Evolutionary conservation across 2,888 invertebrate genomes (phyloP), one percentile per base, ranked within the genome.

Genomic region (Lasius platythorax): DNA sequence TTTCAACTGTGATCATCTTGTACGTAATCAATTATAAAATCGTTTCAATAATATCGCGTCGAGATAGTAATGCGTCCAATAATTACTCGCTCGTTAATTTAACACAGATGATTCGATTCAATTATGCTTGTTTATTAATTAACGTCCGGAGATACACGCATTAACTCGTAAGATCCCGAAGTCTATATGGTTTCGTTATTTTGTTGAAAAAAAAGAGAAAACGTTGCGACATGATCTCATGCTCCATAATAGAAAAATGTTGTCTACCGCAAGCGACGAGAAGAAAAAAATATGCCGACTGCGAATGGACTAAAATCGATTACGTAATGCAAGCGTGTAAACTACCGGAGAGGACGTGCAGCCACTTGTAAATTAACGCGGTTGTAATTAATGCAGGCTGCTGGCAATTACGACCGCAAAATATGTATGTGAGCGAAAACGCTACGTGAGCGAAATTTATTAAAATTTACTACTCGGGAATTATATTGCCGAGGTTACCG

Each of bases 381-480:
- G n/a, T 63, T 73, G 73, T 81, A 73, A 73, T 73, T 73, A 81
- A 81, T 63, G 73, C 73, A 78, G 4, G 30, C 68, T 43, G 43
- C 3, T 46, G 40, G 58, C 12, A 61, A 56, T 28, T 46, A 15
- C 43, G 11, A 43, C n/a, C 33, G 68, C 28, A 8, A 11, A 33
- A 11, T 33, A 28, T 46, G 58, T 46, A 18, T 23, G 40, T 58
- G 43, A 50, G 67, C 30, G 67, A 40, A 28, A 23, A 30, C 15
- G n/a, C 15, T 15, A 72, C 58, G 58, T 61, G 33, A 28, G 46
- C 37, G 23, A 18, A 50, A 61, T 81, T 81, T 81, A 73, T 73
- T 61, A 81, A 81, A 81, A 81, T 81, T 81, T 81, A 81, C 79
- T 73, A 63, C 79, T 81, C 12, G 28, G 37, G 46, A 73, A 73